phyloP scores from a whole-genome alignment of 2,888 invertebrate species.

The Eudemis profundana region DNA sequence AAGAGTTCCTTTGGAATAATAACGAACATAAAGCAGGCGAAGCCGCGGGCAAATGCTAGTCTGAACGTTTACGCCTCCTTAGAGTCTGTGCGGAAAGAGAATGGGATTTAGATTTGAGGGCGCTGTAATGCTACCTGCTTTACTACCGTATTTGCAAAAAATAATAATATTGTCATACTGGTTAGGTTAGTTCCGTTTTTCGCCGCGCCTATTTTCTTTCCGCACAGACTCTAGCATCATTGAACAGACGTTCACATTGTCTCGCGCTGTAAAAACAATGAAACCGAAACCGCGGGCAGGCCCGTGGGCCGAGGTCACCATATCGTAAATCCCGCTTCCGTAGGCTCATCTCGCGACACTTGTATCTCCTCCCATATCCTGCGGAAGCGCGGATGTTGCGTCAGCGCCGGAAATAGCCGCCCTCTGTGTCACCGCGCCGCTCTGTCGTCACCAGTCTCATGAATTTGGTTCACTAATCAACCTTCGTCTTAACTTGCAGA shows the following conservation, averaged over 20 bases:
- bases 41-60: no score
- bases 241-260: background rate
- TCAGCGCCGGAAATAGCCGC: constrained; percentile 82
- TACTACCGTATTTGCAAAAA: no score
- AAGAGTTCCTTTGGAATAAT: no score
- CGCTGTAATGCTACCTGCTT: no score
- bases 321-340: constrained; percentile 72
- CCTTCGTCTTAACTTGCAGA: constrained; percentile 44
- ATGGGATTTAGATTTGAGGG: no score
- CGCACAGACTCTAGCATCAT: no score
- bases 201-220: no score
- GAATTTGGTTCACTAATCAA: constrained; percentile 46
- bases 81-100: no score
- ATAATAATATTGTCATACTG: no score
- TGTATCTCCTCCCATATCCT: constrained; percentile 78
- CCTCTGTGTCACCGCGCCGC: constrained; percentile 75
- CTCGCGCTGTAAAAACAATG: background rate
- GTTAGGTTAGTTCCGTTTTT: no score
- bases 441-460: constrained; percentile 33
- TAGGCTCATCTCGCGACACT: constrained; percentile 54
- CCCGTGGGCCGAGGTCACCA: constrained; percentile 4
- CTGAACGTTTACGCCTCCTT: no score
- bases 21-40: no score
- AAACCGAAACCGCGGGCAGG: background rate
- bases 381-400: constrained; percentile 79